Conservation (phyloP, 2,888 invertebrate genomes). For the Scelioninae gen. 2 region DNA sequence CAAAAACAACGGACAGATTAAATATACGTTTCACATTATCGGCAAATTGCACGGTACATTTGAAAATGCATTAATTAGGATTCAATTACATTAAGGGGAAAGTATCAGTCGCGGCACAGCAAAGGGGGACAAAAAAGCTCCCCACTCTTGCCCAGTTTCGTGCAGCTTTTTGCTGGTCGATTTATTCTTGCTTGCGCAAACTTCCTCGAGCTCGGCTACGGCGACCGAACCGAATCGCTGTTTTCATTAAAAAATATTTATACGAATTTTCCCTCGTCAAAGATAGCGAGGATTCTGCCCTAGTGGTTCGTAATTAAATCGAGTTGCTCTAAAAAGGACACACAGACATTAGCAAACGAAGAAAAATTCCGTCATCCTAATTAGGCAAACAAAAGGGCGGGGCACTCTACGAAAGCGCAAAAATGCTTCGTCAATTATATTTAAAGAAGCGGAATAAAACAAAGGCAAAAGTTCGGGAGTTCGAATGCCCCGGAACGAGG, state of each 20-base stretch:
- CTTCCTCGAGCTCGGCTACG: constrained; percentile 21
- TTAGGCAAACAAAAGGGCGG: constrained; percentile 40
- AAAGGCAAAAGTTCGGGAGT: constrained; percentile 24
- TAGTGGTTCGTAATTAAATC: constrained; percentile 62
- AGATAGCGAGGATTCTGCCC: constrained; percentile 52
- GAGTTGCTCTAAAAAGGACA: constrained; percentile 50
- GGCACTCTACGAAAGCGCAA: constrained; percentile 18
- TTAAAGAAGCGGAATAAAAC: constrained; percentile 39
- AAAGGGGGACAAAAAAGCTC: constrained; percentile 7
- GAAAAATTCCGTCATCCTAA: constrained; percentile 38
- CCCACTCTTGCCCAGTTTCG: constrained; percentile 9
- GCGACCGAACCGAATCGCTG: constrained; percentile 44
- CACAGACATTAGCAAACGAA: constrained; percentile 35
- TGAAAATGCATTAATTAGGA: constrained; percentile 43
- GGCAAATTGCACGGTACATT: constrained; percentile 25
- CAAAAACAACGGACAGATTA: neutral
- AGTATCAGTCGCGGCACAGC: constrained; percentile 8
- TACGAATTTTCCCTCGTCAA: constrained; percentile 60
- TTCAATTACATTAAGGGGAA: constrained; percentile 44
- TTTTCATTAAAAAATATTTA: constrained; percentile 64
- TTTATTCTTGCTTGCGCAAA: constrained; percentile 45
- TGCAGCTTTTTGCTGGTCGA: constrained; percentile 21
- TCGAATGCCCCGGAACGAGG: too few relatives aligned
- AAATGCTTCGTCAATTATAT: constrained; percentile 48
- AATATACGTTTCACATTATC: constrained; percentile 9